Conservation (phyloP, 2,113 vertebrate genomes). For the Pseudopodoces humilis region DNA sequence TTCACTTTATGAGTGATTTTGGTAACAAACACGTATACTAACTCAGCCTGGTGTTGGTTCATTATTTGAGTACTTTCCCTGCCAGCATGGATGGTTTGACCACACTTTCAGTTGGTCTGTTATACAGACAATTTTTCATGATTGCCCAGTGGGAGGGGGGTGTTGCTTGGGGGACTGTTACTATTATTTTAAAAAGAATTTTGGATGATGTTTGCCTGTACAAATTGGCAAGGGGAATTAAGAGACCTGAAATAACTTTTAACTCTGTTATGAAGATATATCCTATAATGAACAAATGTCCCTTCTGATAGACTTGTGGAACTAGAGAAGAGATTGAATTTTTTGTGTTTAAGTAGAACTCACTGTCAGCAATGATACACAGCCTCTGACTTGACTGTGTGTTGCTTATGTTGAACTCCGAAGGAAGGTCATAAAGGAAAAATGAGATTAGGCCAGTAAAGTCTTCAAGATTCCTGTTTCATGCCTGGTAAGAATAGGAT, state of each 20-base stretch:
- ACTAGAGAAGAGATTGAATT: neutral
- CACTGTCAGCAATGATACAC: neutral
- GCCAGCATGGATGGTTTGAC: neutral
- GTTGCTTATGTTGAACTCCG: neutral
- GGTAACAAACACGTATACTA: accelerated
- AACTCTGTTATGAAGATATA: neutral
- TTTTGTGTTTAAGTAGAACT: neutral
- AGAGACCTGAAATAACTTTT: neutral
- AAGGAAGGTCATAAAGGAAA: neutral
- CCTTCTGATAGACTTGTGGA: neutral
- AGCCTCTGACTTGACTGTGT: neutral
- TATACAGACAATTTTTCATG: neutral
- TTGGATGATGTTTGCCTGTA: neutral
- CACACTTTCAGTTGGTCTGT: neutral
- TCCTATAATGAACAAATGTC: neutral
- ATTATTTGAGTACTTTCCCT: neutral
- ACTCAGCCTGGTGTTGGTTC: neutral
- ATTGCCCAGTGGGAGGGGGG: neutral
- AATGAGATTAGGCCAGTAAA: neutral
- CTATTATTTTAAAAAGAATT: neutral
- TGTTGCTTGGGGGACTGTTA: neutral
- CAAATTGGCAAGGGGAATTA: neutral
- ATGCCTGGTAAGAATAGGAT: neutral
- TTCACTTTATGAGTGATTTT: neutral
- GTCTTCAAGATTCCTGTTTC: neutral